Conservation (phyloP, 2,113 vertebrate genomes). For the Oxygymnocypris stewartii region DNA sequence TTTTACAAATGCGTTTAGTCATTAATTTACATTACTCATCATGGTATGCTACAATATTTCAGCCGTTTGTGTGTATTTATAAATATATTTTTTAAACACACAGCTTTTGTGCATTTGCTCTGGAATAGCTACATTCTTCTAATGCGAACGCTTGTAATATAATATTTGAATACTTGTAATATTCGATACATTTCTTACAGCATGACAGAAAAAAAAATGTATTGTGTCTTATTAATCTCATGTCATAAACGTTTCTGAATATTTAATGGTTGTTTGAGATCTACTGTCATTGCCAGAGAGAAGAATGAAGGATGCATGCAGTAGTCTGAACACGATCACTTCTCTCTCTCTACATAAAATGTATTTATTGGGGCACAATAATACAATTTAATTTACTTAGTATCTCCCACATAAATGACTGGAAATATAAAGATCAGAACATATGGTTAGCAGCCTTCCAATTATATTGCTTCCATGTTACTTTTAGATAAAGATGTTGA, state of each 20-base stretch:
- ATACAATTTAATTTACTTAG: neutral
- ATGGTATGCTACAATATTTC: neutral
- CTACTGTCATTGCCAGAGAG: neutral
- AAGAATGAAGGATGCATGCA: constrained; percentile 9
- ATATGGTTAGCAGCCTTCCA: neutral
- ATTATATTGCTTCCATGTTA: neutral
- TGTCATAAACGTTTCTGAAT: neutral
- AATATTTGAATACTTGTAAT: neutral
- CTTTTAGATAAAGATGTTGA: neutral
- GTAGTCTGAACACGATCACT: neutral
- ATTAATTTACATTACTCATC: neutral
- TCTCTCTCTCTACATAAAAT: neutral
- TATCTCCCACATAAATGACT: neutral
- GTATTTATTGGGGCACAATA: neutral
- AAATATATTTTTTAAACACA: neutral
- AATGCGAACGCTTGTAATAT: neutral
- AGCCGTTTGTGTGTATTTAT: neutral
- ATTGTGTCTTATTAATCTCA: neutral
- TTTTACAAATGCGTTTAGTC: neutral
- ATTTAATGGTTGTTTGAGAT: neutral
- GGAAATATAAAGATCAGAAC: neutral
- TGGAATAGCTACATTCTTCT: neutral
- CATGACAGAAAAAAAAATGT: neutral
- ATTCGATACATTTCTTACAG: neutral
- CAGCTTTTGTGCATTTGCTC: neutral